Base-by-base conservation (phyloP, 2,797 vertebrate genomes). In the Platyrinchus mystaceus region DNA sequence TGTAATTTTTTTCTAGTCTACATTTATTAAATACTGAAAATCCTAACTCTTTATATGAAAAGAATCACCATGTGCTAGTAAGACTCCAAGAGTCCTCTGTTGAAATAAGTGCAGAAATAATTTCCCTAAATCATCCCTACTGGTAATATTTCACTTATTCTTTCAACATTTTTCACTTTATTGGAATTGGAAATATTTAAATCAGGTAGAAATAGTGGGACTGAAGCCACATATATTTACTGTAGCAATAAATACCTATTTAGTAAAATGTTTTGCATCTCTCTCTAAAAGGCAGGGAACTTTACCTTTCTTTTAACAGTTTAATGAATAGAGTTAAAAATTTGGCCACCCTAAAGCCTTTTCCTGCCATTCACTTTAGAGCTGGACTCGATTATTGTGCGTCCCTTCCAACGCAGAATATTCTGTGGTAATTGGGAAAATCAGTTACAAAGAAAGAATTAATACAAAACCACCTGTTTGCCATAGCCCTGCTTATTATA, bases 191-290 rank as follows among this genome's bases (percentile, higher is more conserved):
- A 67, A 66, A 52, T 47, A 47, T 19, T 59, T 63, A 43, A 82
- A 27, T 39, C 6, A n/a, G 17, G 16, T 67, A 50, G 24, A 76
- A 84, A 58, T 11, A 14, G 3, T 43, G 39, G 26, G 10, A 4
- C 0, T 9, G 6, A 44, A 13, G 4, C 0, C 7, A 43, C 12
- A 32, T 28, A 2, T 22, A 18, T 43, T 92, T 62, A 10, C 8
- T n/a, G 2, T 13, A 43, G 16, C 6, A 19, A 59, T 37, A 46
- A 14, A 14, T 30, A 67, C 2, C 60, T 79, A 27, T 64, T 67
- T 68, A 74, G 80, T 47, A 49, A 62, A 77, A 19, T 3, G 1
- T 69, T 81, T 69, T 58, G 7, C 27, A 79, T 7, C 8, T 71
- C 12, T 58, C 36, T 78, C 26, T 63, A 63, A 37, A 32, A 64